Percentiles rank a stretch among this genome's conserved stretches.
phyloP scores from a whole-genome alignment of 2,113 vertebrate genomes.

The Dasyurus viverrinus region DNA sequence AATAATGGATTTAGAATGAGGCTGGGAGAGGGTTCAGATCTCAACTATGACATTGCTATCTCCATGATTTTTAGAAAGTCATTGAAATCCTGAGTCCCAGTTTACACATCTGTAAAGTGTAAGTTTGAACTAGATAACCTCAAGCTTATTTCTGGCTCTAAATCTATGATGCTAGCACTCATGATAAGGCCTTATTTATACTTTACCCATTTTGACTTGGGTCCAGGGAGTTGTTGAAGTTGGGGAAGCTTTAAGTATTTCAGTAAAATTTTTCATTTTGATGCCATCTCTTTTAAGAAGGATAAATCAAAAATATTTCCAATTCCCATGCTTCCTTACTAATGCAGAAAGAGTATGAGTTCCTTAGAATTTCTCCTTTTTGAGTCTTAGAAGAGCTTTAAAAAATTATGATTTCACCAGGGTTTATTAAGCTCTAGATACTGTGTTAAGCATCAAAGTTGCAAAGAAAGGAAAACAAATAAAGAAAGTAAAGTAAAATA shows the following conservation, averaged over 20 bases:
- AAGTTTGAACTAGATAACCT: background rate
- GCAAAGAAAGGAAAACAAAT: background rate
- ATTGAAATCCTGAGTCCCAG: background rate
- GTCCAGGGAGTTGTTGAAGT: background rate
- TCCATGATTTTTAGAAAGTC: background rate
- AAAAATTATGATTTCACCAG: background rate
- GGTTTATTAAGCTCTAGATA: background rate
- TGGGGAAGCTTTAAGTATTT: background rate
- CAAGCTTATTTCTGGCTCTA: background rate
- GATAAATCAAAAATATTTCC: background rate
- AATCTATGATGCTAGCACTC: background rate
- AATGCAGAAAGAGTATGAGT: background rate
- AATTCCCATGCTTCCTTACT: constrained; percentile 1
- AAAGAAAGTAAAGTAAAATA: too few relatives aligned
- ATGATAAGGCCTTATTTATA: background rate
- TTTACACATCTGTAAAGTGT: background rate
- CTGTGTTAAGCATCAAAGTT: background rate
- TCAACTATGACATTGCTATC: background rate
- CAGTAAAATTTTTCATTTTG: constrained; percentile 10
- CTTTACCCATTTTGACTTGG: background rate
- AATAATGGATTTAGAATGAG: background rate
- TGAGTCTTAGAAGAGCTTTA: background rate
- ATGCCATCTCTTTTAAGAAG: background rate
- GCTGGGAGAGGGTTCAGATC: background rate
- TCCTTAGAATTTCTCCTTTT: constrained; percentile 8